These are phyloP conservation scores for Chaenogobius annularis DNA, from an alignment of 2,113 vertebrate species.

Conservation along the genomic window DNA sequence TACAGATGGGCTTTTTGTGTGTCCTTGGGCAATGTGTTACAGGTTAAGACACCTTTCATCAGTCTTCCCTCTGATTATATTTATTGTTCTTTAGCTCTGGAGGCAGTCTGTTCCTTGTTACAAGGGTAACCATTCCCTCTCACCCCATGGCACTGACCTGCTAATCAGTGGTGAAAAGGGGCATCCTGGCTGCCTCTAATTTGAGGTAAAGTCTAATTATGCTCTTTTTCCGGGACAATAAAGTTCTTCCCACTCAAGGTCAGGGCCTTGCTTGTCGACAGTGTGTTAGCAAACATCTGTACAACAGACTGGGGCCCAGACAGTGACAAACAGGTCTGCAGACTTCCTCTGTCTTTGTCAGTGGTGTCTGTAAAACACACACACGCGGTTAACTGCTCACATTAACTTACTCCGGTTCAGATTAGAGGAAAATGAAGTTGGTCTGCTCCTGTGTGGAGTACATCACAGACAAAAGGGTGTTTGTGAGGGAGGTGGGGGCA, in stretches of 20 bases:
- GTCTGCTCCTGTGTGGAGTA: conserved; percentile 63
- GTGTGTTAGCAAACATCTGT: conserved; percentile 89
- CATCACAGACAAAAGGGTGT: conserved; percentile 85
- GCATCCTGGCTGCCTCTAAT: conserved; percentile 74
- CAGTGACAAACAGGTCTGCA: conserved; percentile 64
- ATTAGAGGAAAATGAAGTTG: conserved; percentile 53
- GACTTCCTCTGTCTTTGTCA: conserved; percentile 27
- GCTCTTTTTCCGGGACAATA: conserved; percentile 83
- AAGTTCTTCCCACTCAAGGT: conserved; percentile 82
- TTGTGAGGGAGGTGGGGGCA: conserved; percentile 86
- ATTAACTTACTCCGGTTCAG: conserved; percentile 49
- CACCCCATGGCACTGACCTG: conserved; percentile 60
- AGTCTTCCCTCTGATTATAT: conserved; percentile 55
- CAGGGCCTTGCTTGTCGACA: conserved; percentile 75
- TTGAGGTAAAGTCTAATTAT: conserved; percentile 79
- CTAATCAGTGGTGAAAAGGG: conserved; percentile 75
- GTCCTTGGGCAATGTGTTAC: conserved; percentile 22
- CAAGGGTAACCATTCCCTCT: conserved; percentile 34
- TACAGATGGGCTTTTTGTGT: conserved; percentile 6
- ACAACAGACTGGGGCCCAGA: conserved; percentile 80
- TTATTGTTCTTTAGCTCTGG: conserved; percentile 64
- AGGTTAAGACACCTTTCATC: conserved; percentile 32
- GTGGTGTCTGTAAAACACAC: conserved; percentile 20
- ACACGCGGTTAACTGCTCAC: conserved; percentile 45
- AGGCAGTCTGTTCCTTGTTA: conserved; percentile 25